Conservation (phyloP, 2,113 vertebrate genomes). For the Girardinichthys multiradiatus region DNA sequence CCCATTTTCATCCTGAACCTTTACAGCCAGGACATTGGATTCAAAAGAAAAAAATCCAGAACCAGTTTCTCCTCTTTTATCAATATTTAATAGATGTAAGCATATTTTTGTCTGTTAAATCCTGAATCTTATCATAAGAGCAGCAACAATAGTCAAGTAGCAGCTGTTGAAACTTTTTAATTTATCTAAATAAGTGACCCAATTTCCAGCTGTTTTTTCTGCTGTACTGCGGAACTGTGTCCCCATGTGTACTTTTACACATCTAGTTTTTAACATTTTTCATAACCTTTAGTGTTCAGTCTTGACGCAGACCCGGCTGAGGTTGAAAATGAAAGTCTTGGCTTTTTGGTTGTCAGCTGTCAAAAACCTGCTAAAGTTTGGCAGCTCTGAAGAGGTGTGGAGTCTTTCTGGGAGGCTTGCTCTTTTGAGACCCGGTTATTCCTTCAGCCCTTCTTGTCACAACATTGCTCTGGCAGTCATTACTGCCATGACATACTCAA, state of each 20-base stretch:
- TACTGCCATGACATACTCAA: slow-evolving; percentile 48
- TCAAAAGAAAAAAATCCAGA: neutral
- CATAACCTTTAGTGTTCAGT: slow-evolving; percentile 18
- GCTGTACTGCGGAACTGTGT: neutral
- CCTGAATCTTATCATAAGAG: too few species aligned
- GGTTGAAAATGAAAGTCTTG: slow-evolving; percentile 28
- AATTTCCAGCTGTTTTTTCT: neutral
- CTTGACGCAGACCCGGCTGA: slow-evolving; percentile 12
- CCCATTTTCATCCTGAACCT: neutral
- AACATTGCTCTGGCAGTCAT: slow-evolving; percentile 41
- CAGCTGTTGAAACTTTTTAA: neutral
- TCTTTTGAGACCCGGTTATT: slow-evolving; percentile 45
- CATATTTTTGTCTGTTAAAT: neutral
- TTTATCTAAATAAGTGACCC: neutral
- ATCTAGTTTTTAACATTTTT: slow-evolving; percentile 25
- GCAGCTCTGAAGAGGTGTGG: slow-evolving; percentile 33
- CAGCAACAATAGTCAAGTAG: neutral
- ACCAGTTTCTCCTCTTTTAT: neutral
- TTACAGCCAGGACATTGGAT: neutral
- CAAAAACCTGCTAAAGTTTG: slow-evolving; percentile 36
- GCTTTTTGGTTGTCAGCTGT: slow-evolving; percentile 39
- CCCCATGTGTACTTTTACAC: neutral
- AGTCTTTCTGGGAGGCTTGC: slow-evolving; percentile 27
- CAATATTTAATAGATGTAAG: neutral
- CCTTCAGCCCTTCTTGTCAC: slow-evolving; percentile 54